Base-by-base conservation (phyloP, 1,140 invertebrate genomes). In the Capitella teleta region DNA sequence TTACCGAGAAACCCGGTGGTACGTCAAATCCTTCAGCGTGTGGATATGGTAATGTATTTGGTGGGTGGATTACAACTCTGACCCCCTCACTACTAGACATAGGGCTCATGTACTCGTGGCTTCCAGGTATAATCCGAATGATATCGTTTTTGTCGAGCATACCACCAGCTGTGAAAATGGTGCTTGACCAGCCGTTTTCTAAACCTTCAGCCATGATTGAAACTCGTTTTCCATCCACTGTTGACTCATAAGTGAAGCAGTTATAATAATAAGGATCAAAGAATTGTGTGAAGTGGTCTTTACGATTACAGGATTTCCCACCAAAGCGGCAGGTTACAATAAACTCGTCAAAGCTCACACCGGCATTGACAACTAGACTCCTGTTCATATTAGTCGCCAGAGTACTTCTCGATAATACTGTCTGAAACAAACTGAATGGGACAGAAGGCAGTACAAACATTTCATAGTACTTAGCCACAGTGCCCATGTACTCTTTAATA, bases 21-120 rank as follows among this genome's bases (percentile, higher is more conserved):
- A 74, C 55, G 25, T 67, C 65, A 26, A 72, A 57, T 0, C 72
- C 73, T 16, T 68, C 59, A 18, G 67, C 64, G 47, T 69, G 67
- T 0, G 72, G 68, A 32, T 70, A 67, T 0, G 72, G 71, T 37
- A 60, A 54, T 0, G 56, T 53, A 14, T 62, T 57, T 14, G 65
- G 54, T 10, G 57, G 56, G 46, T 74, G 71, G 32, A 74, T 57
- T 2, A 67, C 51, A 5, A 75, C 62, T 34, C 68, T 51, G 5
- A 64, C 61, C 10, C 72, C 73, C 25, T 51, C 49, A 28, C 49
- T 51, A 19, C 38, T 41, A 3, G 49, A 23, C 28, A 51, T 41
- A 3, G 49, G 38, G 28, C 49, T 51, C 18, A 24, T 23, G 4
- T 24, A 51, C 40, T 51, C 49, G 41, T 51, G 49, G 5, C 42